Conservation (phyloP, 2,797 vertebrate genomes). For the Sphenopsis melanotis region DNA sequence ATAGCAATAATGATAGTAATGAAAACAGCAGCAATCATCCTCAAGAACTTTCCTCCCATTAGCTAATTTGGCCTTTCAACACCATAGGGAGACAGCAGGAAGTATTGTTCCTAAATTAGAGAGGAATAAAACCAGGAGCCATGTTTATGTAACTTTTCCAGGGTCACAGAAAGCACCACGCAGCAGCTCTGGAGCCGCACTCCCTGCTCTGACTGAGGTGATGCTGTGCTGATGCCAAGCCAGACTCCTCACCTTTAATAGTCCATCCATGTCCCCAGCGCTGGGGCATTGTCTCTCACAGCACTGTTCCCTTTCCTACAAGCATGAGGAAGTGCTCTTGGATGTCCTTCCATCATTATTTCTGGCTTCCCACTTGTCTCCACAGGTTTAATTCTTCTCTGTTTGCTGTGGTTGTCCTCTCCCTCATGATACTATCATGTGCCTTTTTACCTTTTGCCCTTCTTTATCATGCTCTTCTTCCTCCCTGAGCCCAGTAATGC, state of each 20-base stretch:
- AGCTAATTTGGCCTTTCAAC: constrained; percentile 9
- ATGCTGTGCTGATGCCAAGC: not conserved
- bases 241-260: not conserved
- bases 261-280: not conserved
- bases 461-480: not conserved
- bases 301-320: not conserved
- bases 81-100: not conserved
- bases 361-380: not conserved
- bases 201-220: not conserved
- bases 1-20: not conserved
- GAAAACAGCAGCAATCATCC: constrained; percentile 16
- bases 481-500: not conserved
- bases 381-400: not conserved
- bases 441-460: not conserved
- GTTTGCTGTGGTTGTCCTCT: not conserved
- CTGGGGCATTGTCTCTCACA: not conserved
- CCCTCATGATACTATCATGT: not conserved
- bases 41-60: not conserved
- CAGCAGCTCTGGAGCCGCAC: not conserved
- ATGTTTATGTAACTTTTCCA: constrained; percentile 6
- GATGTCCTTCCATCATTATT: not conserved
- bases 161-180: constrained; percentile 24
- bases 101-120: constrained; percentile 1
- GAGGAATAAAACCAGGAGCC: constrained; percentile 21
- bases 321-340: not conserved